These are phyloP conservation scores for Theristicus caerulescens DNA, from an alignment of 2,113 vertebrate species.

Conservation along the genomic window DNA sequence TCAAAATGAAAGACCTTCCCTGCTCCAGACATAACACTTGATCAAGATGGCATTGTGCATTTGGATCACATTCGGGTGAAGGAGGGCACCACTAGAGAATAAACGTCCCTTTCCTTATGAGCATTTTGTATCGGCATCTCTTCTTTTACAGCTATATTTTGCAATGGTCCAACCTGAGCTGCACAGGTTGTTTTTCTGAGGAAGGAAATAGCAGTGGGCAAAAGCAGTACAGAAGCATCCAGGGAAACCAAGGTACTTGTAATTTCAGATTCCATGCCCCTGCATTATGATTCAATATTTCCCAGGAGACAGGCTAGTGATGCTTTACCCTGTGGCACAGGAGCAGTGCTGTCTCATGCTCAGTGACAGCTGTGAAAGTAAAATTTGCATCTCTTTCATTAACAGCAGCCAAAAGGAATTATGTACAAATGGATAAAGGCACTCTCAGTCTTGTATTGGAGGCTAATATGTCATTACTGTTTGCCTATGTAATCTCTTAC, in stretches of 20 bases:
- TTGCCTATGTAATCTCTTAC: neutral
- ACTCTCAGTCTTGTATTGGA: neutral
- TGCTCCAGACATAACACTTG: neutral
- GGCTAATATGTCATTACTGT: neutral
- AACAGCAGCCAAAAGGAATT: neutral
- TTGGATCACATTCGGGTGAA: neutral
- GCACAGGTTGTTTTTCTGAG: neutral
- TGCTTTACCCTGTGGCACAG: neutral
- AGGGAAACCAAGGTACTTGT: neutral
- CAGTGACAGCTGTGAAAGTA: neutral
- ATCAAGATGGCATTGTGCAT: neutral
- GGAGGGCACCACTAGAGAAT: neutral
- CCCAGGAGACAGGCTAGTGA: neutral
- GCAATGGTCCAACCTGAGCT: neutral
- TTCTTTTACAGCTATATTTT: neutral
- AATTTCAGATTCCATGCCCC: neutral
- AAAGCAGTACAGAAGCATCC: neutral
- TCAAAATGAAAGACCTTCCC: neutral
- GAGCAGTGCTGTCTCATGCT: neutral
- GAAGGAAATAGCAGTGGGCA: neutral
- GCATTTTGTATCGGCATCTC: accelerated
- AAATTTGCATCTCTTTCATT: neutral
- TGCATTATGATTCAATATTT: neutral
- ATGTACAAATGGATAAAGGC: neutral
- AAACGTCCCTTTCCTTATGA: neutral